Evolutionary conservation across 1,140 invertebrate genomes (phyloP).

Genomic region (Asobara japonica): DNA sequence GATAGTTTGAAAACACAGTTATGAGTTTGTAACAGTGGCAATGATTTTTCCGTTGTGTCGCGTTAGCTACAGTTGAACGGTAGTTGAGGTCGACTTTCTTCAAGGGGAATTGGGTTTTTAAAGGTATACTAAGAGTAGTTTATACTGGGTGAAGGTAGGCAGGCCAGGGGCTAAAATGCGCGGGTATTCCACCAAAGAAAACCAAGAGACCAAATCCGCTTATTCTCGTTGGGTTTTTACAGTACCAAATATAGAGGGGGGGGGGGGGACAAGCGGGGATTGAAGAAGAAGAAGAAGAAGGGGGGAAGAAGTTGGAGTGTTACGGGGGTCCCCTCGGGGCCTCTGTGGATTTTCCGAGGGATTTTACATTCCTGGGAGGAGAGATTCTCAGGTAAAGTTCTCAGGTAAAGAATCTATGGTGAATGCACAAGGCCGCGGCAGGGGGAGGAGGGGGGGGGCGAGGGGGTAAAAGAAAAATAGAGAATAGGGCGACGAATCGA

Average conservation of each 20-base stretch:
- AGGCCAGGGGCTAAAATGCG: conserved; percentile 1
- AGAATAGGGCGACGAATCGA: conserved; percentile 18
- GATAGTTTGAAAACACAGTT: conserved; percentile 3
- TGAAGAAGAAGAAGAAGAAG: background rate
- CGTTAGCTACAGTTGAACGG: background rate
- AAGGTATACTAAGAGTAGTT: conserved; percentile 1
- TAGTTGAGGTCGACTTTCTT: conserved; percentile 7
- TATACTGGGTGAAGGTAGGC: background rate
- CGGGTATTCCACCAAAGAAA: conserved; percentile 26
- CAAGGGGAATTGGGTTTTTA: background rate
- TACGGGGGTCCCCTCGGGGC: background rate
- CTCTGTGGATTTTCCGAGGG: conserved; percentile 29
- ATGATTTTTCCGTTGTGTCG: conserved; percentile 7
- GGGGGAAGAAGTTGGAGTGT: background rate
- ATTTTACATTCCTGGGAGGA: conserved; percentile 19
- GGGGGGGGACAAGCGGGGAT: background rate
- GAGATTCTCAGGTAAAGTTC: conserved; percentile 15
- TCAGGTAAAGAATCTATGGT: background rate
- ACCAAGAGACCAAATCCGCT: conserved; percentile 31
- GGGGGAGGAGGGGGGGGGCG: background rate
- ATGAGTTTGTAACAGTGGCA: conserved; percentile 13
- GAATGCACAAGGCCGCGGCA: background rate
- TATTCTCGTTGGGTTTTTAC: conserved; percentile 20
- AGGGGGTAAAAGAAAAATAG: background rate
- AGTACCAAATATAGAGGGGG: background rate